A percentile compares a stretch with the other conserved stretches of the same genome.
phyloP scores from a whole-genome alignment of 1,140 invertebrate genomes.

The Amyelois transitella region DNA sequence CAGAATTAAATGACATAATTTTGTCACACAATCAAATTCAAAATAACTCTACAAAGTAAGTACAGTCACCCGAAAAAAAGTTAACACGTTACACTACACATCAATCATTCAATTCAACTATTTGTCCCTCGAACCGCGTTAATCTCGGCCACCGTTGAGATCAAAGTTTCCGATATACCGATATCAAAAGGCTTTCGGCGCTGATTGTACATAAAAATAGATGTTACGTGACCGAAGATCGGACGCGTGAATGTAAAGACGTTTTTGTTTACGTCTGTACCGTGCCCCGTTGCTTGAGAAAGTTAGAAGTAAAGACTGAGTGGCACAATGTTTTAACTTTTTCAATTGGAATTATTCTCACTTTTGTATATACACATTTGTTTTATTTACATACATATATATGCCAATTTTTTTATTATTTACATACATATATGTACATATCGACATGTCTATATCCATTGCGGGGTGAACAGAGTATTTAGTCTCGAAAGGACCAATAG shows the following conservation, averaged over 20 bases:
- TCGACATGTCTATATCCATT: no score
- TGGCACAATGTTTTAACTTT: no score
- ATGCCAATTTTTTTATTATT: no score
- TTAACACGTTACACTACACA: no score
- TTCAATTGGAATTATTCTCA: no score
- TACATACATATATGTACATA: no score
- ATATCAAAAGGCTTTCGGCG: background rate
- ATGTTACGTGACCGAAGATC: background rate
- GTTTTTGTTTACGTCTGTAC: background rate
- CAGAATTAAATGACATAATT: no score
- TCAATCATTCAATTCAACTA: background rate
- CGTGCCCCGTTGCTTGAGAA: background rate
- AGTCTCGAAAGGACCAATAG: no score
- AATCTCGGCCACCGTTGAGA: background rate
- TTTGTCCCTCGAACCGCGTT: background rate
- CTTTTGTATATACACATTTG: no score
- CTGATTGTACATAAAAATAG: background rate
- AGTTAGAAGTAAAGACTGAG: background rate
- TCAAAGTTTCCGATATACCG: background rate
- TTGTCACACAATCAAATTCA: background rate
- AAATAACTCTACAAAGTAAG: background rate
- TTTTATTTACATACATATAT: no score
- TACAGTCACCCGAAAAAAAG: background rate
- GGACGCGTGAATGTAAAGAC: background rate
- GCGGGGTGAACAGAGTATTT: background rate